Percentiles rank a stretch among this genome's conserved stretches.
These are phyloP conservation scores for Rhombomys opimus DNA, from an alignment of 2,113 vertebrate species.

Conservation along the genomic window DNA sequence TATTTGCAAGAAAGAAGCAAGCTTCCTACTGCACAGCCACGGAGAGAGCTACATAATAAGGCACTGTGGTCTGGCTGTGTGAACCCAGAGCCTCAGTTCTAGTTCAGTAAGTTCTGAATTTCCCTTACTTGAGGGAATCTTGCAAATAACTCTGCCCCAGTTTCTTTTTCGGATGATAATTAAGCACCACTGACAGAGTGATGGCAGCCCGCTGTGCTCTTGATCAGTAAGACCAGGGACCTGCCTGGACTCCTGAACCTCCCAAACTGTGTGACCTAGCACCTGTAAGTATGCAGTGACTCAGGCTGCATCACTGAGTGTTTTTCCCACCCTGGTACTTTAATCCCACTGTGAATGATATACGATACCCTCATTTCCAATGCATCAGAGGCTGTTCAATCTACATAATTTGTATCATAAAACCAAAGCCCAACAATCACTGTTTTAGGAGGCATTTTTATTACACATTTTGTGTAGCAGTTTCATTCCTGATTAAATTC, in stretches of 20 bases:
- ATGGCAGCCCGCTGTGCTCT: background rate
- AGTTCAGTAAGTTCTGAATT: background rate
- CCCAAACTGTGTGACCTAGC: background rate
- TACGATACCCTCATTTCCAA: background rate
- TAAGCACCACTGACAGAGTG: background rate
- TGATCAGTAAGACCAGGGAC: background rate
- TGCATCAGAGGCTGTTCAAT: background rate
- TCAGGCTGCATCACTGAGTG: background rate
- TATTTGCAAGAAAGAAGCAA: background rate
- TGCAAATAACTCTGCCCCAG: background rate
- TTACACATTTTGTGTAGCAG: no score
- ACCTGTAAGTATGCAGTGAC: background rate
- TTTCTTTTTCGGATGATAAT: background rate
- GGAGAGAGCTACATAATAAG: background rate
- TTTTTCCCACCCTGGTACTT: background rate
- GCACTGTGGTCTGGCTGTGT: accelerated
- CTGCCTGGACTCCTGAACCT: background rate
- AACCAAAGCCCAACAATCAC: background rate
- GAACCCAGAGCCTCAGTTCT: background rate
- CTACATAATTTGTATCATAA: background rate
- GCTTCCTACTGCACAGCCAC: background rate
- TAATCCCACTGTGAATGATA: background rate
- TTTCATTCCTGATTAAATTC: background rate
- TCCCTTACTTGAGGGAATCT: background rate
- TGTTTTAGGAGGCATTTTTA: background rate